Evolutionary conservation across 2,113 vertebrate species (phyloP).

Genomic region (Barbus barbus): DNA sequence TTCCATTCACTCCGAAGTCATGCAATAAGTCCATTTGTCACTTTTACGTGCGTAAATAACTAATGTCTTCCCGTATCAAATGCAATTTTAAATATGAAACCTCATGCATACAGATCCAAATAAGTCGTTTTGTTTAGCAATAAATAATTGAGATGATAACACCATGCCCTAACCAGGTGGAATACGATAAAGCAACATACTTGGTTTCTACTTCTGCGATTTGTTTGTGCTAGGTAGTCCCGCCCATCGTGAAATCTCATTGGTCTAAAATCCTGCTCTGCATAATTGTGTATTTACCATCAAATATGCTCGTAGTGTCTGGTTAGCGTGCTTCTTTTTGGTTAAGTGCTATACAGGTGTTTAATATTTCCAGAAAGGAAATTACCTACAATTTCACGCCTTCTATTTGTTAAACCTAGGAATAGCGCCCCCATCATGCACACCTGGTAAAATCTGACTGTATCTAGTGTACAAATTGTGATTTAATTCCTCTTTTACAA

Average conservation of each 20-base stretch:
- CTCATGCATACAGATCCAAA: conserved; percentile 50
- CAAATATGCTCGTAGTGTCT: neutral
- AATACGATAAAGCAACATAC: neutral
- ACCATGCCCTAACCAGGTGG: neutral
- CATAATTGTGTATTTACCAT: neutral
- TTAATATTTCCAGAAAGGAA: neutral
- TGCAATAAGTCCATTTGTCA: conserved; percentile 34
- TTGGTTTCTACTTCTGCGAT: neutral
- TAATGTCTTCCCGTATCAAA: conserved; percentile 48
- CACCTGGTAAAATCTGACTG: conserved; percentile 54
- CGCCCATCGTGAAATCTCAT: too few relatives aligned
- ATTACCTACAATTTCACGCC: neutral
- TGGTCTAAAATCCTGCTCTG: neutral
- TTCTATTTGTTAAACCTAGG: neutral
- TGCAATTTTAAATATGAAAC: conserved; percentile 13
- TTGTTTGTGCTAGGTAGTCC: neutral
- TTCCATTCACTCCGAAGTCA: conserved; percentile 9
- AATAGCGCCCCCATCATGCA: neutral
- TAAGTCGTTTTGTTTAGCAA: conserved; percentile 69
- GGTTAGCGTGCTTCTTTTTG: neutral
- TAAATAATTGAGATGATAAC: conserved; percentile 46
- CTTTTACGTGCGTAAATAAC: neutral
- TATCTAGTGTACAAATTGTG: conserved; percentile 61
- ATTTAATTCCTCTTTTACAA: conserved; percentile 5
- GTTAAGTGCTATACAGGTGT: neutral